These are phyloP conservation scores for Aptenodytes patagonicus DNA, from an alignment of 2,113 vertebrate genomes.

Conservation along the genomic window DNA sequence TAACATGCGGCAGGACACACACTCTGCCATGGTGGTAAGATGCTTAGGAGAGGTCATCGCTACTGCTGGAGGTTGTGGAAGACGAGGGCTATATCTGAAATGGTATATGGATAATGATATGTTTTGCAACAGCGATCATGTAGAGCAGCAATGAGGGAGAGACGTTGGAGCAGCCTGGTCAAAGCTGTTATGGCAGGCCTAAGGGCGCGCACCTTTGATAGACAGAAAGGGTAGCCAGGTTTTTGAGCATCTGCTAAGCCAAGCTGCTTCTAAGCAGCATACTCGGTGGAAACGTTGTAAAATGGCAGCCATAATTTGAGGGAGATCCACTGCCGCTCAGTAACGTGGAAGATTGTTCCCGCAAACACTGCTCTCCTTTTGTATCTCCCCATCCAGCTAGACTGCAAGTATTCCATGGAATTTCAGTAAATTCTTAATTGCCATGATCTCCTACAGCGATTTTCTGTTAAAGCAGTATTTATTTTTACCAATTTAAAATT, in stretches of 20 bases:
- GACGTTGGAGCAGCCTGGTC: background rate
- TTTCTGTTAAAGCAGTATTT: background rate
- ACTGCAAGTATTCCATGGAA: accelerated
- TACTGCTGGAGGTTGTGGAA: background rate
- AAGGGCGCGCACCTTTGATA: background rate
- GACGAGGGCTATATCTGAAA: background rate
- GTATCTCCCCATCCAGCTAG: accelerated
- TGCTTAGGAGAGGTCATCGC: background rate
- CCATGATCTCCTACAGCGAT: background rate
- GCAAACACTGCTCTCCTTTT: background rate
- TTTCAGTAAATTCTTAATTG: background rate
- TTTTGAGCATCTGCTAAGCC: accelerated
- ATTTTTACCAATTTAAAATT: background rate
- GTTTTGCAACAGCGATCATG: accelerated
- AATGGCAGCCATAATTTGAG: accelerated
- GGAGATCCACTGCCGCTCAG: background rate
- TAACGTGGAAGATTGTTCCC: accelerated
- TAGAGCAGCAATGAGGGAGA: background rate
- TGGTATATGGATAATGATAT: accelerated
- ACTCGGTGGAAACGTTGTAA: accelerated
- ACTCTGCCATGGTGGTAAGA: accelerated
- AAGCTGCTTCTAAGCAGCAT: background rate
- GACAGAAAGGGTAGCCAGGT: background rate
- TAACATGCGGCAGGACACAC: background rate
- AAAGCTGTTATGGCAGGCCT: background rate